Conservation (phyloP, 1,140 invertebrate species). For the Achroia grisella region DNA sequence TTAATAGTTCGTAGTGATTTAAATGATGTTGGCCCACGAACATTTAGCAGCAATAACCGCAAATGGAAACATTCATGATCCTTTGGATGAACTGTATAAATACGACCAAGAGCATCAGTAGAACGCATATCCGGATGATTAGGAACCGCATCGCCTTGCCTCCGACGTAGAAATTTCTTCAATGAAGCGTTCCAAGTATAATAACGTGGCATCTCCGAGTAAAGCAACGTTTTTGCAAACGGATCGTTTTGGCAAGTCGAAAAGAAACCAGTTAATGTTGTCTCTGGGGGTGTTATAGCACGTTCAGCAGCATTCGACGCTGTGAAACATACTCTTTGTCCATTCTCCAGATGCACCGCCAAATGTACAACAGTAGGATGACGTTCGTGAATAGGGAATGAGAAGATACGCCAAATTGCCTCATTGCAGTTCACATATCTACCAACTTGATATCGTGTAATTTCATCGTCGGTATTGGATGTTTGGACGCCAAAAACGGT, state of each 20-base stretch:
- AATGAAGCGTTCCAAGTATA: conserved; percentile 55
- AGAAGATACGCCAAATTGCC: conserved; percentile 47
- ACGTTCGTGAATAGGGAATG: conserved; percentile 56
- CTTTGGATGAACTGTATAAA: conserved; percentile 61
- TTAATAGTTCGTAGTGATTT: conserved; percentile 53
- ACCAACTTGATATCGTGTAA: conserved; percentile 37
- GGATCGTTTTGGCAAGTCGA: conserved; percentile 41
- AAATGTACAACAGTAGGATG: conserved; percentile 40
- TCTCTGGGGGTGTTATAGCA: conserved; percentile 32
- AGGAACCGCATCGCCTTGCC: conserved; percentile 31
- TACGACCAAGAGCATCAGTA: conserved; percentile 41
- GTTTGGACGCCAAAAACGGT: conserved; percentile 28
- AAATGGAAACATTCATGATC: conserved; percentile 65
- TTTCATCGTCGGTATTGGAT: conserved; percentile 36
- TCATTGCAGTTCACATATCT: conserved; percentile 56
- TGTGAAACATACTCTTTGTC: conserved; percentile 54
- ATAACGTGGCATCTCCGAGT: conserved; percentile 51
- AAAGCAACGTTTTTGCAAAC: conserved; percentile 57
- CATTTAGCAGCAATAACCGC: conserved; percentile 60
- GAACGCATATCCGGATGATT: conserved; percentile 35
- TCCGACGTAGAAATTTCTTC: conserved; percentile 43
- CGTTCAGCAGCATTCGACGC: conserved; percentile 26
- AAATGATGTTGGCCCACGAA: conserved; percentile 65
- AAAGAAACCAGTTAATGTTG: conserved; percentile 58
- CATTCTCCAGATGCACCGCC: conserved; percentile 66